These are phyloP conservation scores for Papilio machaon DNA, from an alignment of 1,140 invertebrate species.

Conservation along the genomic window DNA sequence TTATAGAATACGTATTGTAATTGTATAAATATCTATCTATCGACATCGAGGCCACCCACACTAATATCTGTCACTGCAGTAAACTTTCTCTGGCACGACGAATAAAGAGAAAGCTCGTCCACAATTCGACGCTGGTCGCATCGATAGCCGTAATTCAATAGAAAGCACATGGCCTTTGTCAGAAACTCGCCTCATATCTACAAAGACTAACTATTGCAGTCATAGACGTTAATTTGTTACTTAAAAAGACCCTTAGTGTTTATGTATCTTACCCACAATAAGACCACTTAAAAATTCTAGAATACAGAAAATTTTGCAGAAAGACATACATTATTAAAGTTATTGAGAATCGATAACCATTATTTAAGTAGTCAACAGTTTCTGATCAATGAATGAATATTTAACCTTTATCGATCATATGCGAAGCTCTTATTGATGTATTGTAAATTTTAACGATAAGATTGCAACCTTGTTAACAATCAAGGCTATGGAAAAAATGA, in stretches of 20 bases:
- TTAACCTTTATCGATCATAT: constrained; percentile 14
- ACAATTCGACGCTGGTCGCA: constrained; percentile 1
- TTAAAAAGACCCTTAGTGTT: background rate
- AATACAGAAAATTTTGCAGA: background rate
- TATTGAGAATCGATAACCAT: background rate
- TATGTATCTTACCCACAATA: background rate
- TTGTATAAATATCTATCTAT: constrained; percentile 4
- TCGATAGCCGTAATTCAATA: background rate
- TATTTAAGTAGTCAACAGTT: background rate
- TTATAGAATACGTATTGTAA: background rate
- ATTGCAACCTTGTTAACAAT: background rate
- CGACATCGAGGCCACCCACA: constrained; percentile 11
- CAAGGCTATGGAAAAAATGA: background rate
- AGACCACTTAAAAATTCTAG: no score
- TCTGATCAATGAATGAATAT: background rate
- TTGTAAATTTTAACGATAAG: constrained; percentile 10
- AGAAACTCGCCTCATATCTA: background rate
- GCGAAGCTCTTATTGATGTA: background rate
- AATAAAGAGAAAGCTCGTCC: constrained; percentile 27
- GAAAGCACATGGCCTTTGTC: constrained; percentile 1
- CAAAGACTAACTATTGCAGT: background rate
- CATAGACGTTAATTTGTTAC: background rate
- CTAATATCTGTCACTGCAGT: constrained; percentile 21
- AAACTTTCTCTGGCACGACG: constrained; percentile 29
- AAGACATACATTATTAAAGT: background rate